A percentile compares a stretch with the other conserved stretches of the same genome.
These are phyloP conservation scores for Reticulitermes speratus DNA, from an alignment of 1,140 invertebrate species.

Conservation along the genomic window DNA sequence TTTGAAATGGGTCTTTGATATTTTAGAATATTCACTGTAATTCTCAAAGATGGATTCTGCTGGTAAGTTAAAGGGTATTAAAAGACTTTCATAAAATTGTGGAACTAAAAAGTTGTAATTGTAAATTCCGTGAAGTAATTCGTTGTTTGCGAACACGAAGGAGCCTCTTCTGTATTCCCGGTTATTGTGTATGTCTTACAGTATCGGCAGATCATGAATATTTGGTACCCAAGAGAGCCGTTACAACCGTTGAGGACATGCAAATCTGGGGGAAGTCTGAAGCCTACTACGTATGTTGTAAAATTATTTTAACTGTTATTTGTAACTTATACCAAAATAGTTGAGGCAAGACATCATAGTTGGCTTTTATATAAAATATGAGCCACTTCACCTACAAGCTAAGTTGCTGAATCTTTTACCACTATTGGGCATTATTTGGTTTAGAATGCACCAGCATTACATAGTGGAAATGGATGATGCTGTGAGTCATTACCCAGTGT, in stretches of 20 bases:
- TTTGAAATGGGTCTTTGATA: too few species aligned
- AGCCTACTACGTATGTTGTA: slow-evolving; percentile 67
- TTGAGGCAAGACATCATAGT: too few species aligned
- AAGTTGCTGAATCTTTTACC: too few species aligned
- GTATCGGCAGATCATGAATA: slow-evolving; percentile 58
- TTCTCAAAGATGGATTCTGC: not conserved
- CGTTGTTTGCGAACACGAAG: not conserved
- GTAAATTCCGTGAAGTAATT: not conserved
- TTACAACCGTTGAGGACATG: slow-evolving; percentile 72
- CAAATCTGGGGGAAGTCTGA: slow-evolving; percentile 78
- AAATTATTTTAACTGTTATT: too few species aligned
- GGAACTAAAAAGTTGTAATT: not conserved
- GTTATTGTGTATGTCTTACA: not conserved
- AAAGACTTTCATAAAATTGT: not conserved
- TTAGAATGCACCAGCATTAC: too few species aligned
- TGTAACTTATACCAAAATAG: too few species aligned
- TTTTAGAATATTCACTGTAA: not conserved
- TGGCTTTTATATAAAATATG: too few species aligned
- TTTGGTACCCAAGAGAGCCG: slow-evolving; percentile 63
- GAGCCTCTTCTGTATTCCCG: not conserved
- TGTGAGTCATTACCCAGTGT: too few species aligned
- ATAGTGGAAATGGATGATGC: too few species aligned
- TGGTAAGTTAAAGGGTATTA: not conserved
- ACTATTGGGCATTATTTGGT: too few species aligned
- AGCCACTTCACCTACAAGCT: too few species aligned